Evolutionary conservation across 2,888 invertebrate species (phyloP), one percentile per base, ranked within the genome.

Genomic region (Steinernema scapterisci): DNA sequence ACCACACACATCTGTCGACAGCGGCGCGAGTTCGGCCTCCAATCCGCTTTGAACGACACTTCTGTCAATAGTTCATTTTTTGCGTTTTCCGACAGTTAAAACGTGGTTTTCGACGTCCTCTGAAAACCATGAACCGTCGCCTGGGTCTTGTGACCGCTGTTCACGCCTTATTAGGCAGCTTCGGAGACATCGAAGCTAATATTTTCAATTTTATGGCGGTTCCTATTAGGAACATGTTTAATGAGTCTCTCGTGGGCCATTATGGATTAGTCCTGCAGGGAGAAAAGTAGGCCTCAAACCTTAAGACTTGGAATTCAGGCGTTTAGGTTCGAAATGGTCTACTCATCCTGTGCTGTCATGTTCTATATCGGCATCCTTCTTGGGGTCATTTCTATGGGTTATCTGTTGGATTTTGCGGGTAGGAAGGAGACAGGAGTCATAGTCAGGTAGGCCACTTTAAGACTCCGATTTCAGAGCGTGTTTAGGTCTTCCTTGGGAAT

Each of bases 151-250:
- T 80, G 3, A 78, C 82, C 7, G 16, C 81, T 0, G 78, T 81
- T 13, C 84, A 84, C 71, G 77, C 82, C 21, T 74, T 84, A 19
- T 83, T 85, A 56, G 79, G 82, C 0, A 79, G 80, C 51, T 84
- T 79, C 76, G 84, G 84, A 25, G 85, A 85, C 72, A 78, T 84
- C 16, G 79, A 83, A 79, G 74, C 80, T 38, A 83, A 80, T 13
- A 77, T 83, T 70, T 73, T 85, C 71, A 83, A 83, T 52, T 70
- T 82, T 48, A 80, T 85, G 81, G 79, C 81, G 48, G 81, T 82
- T 1, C 84, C 84, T 1, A 76, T 80, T 38, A 48, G 63, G 21
- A 56, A 75, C n/a, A 81, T 84, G 48, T 81, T 84, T 73, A 77
- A 79, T 21, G 76, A 76, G 27, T 81, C 80, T 51, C 72, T 84